Conservation (phyloP, 53 echinoderm and acorn worm genomes). For the Arbacia lixula region DNA sequence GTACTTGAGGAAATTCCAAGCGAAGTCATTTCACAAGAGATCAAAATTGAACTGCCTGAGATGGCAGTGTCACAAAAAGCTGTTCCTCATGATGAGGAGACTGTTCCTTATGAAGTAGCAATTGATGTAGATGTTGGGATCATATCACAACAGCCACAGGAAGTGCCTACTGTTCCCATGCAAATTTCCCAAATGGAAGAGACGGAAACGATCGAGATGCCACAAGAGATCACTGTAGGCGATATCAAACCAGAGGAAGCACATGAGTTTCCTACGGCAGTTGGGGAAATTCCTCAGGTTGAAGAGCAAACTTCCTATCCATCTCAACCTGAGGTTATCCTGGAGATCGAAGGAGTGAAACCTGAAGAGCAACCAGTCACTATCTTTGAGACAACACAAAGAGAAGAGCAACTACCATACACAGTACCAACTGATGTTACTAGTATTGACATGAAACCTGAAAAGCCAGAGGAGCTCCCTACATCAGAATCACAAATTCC, state of each 20-base stretch:
- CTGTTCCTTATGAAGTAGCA: no score
- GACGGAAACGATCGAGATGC: background rate
- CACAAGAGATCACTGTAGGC: background rate
- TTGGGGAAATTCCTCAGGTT: constrained; percentile 7
- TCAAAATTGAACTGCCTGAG: no score
- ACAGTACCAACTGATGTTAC: constrained; percentile 35
- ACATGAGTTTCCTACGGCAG: constrained; percentile 5
- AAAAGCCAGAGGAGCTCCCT: constrained; percentile 13
- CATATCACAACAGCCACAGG: constrained; percentile 36
- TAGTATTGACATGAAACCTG: constrained; percentile 9
- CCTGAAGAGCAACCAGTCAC: no score
- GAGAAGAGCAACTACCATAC: constrained; percentile 48
- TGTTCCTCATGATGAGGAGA: no score
- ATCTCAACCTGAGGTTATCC: background rate
- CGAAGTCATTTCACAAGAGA: background rate
- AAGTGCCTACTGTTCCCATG: background rate
- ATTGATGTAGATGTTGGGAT: background rate
- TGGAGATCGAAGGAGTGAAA: background rate
- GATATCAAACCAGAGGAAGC: constrained; percentile 30
- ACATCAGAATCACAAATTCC: constrained; percentile 30
- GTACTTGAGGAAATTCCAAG: background rate
- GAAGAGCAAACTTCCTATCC: constrained; percentile 35
- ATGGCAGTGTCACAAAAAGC: no score
- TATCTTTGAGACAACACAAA: constrained; percentile 36
- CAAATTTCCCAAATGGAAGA: constrained; percentile 16